Evolutionary conservation across 1,140 invertebrate genomes (phyloP).

Genomic region (Drosophila orosa): DNA sequence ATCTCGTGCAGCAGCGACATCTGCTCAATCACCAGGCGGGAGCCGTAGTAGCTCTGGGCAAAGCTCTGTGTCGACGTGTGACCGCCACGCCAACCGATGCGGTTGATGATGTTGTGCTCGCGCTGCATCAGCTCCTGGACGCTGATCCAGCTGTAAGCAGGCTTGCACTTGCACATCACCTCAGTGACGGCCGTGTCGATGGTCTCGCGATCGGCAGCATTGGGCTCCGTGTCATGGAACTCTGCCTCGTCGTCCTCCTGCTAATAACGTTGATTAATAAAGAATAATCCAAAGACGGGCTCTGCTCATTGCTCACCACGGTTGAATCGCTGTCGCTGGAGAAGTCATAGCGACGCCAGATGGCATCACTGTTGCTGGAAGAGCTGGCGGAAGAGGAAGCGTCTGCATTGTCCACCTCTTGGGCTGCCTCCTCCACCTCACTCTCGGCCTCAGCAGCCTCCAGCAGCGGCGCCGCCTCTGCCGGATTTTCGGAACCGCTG

Average conservation of each 20-base stretch:
- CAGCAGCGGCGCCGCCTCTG: not conserved
- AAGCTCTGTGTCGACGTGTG: conserved; percentile 55
- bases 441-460: conserved; percentile 1
- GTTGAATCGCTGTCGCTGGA: conserved; percentile 31
- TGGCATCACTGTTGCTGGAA: conserved; percentile 13
- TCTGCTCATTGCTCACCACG: conserved; percentile 27
- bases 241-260: conserved; percentile 17
- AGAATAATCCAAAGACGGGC: too few relatives aligned
- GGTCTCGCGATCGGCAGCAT: conserved; percentile 29
- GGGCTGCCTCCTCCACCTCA: conserved; percentile 1
- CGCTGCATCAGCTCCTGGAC: conserved; percentile 63
- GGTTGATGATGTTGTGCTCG: conserved; percentile 68
- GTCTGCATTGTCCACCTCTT: not conserved
- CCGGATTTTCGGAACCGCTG: conserved; percentile 1
- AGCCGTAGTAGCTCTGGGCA: conserved; percentile 89
- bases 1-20: conserved; percentile 92
- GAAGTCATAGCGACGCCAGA: conserved; percentile 13
- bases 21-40: conserved; percentile 92
- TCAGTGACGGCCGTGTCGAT: conserved; percentile 40
- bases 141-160: conserved; percentile 58
- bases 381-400: conserved; percentile 13
- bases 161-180: conserved; percentile 65
- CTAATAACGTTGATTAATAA: not conserved
- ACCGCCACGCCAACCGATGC: conserved; percentile 59
- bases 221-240: conserved; percentile 8